These are phyloP conservation scores for Cacoxenus indagator DNA, from an alignment of 2,888 invertebrate species.

Conservation along the genomic window DNA sequence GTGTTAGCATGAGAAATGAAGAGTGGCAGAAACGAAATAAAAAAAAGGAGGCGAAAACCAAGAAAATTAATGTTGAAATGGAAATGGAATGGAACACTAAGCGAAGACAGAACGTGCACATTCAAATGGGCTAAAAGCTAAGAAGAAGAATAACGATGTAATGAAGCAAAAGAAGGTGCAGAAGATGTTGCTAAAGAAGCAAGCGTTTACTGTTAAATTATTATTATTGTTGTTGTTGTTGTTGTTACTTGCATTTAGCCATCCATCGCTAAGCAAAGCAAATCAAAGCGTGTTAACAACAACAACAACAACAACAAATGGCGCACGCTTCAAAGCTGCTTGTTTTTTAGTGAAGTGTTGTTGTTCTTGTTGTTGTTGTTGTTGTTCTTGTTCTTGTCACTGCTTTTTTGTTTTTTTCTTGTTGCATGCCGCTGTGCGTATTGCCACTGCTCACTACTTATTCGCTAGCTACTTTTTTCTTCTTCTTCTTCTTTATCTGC, in stretches of 20 bases:
- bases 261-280: neutral
- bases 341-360: constrained; percentile 60
- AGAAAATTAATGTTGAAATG: too few species aligned
- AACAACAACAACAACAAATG: neutral
- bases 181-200: neutral
- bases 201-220: neutral
- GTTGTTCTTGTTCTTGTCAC: neutral
- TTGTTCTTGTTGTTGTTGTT: constrained; percentile 50
- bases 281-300: too few species aligned
- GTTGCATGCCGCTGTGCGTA: neutral
- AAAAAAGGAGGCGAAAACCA: neutral
- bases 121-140: neutral
- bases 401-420: neutral
- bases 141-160: too few species aligned
- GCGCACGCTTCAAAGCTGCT: constrained; percentile 9
- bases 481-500: too few species aligned
- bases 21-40: constrained; percentile 48
- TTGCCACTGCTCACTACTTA: too few species aligned
- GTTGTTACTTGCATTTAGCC: neutral
- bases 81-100: neutral
- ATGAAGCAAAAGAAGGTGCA: neutral
- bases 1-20: constrained; percentile 55
- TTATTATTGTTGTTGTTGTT: neutral
- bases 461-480: too few species aligned
- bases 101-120: neutral